Percentiles rank a stretch among this genome's conserved stretches.
These are phyloP conservation scores for Zaprionus bogoriensis DNA, from an alignment of 2,888 invertebrate genomes.

Conservation along the genomic window DNA sequence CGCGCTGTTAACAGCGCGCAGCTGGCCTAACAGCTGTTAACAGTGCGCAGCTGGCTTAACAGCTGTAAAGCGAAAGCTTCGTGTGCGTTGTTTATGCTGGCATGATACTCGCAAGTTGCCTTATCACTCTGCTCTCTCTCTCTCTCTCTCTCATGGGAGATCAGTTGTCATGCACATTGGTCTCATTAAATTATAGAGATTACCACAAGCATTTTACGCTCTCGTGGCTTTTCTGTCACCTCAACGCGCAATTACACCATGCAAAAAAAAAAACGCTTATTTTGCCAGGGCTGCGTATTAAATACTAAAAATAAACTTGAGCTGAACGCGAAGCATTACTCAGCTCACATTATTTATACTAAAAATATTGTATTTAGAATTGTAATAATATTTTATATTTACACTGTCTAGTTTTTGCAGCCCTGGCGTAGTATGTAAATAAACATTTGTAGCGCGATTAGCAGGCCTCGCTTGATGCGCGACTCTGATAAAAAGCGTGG, in stretches of 20 bases:
- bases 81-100: neutral
- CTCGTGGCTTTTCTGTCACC: too few species aligned
- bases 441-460: neutral
- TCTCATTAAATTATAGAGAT: too few species aligned
- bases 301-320: too few species aligned
- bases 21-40: constrained; percentile 10
- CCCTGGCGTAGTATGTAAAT: constrained; percentile 19
- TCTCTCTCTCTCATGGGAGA: too few species aligned
- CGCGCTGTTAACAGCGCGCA: neutral
- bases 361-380: neutral
- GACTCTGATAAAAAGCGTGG: neutral
- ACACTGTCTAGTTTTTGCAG: neutral
- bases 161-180: too few species aligned
- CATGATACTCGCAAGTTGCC: constrained; percentile 19
- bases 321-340: too few species aligned
- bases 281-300: too few species aligned
- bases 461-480: neutral
- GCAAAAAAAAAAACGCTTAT: too few species aligned
- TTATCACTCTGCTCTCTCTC: too few species aligned
- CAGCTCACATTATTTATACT: too few species aligned
- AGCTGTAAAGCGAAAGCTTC: constrained; percentile 1
- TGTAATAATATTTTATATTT: neutral
- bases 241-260: too few species aligned
- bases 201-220: too few species aligned
- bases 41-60: constrained; percentile 6